Conservation (phyloP, 2,888 invertebrate species). For the Vanessa cardui region DNA sequence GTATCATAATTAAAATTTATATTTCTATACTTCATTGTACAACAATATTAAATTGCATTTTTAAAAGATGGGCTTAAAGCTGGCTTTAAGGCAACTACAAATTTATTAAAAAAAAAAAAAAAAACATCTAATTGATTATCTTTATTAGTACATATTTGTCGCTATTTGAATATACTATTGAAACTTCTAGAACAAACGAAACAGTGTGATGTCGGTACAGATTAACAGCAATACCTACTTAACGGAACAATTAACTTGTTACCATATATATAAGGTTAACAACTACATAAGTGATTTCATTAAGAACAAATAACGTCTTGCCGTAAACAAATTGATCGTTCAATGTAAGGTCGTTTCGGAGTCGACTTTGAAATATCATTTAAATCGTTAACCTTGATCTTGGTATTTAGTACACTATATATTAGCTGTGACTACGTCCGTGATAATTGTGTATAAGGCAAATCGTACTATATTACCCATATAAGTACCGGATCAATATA, state of each 20-base stretch:
- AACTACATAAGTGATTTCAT: conserved; percentile 20
- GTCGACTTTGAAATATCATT: conserved; percentile 24
- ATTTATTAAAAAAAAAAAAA: too few species aligned
- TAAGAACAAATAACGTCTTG: conserved; percentile 22
- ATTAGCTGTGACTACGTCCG: neutral
- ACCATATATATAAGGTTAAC: conserved; percentile 26
- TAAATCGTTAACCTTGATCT: conserved; percentile 31
- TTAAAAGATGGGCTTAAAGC: too few species aligned
- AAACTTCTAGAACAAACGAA: too few species aligned
- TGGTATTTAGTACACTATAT: conserved; percentile 11
- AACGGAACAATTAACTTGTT: neutral
- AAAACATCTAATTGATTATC: too few species aligned
- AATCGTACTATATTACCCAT: too few species aligned
- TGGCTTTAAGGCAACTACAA: too few species aligned
- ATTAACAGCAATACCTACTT: neutral
- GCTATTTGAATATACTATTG: too few species aligned
- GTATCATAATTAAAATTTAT: too few species aligned
- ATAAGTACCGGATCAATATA: too few species aligned
- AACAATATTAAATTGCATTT: too few species aligned
- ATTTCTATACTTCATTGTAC: too few species aligned
- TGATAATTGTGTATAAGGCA: neutral
- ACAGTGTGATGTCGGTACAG: neutral
- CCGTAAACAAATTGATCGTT: conserved; percentile 30
- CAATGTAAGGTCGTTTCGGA: conserved; percentile 27
- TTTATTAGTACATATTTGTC: too few species aligned